Evolutionary conservation across 2,888 invertebrate species (phyloP), one percentile per base, ranked within the genome.

Genomic region (Drosophila eohydei): DNA sequence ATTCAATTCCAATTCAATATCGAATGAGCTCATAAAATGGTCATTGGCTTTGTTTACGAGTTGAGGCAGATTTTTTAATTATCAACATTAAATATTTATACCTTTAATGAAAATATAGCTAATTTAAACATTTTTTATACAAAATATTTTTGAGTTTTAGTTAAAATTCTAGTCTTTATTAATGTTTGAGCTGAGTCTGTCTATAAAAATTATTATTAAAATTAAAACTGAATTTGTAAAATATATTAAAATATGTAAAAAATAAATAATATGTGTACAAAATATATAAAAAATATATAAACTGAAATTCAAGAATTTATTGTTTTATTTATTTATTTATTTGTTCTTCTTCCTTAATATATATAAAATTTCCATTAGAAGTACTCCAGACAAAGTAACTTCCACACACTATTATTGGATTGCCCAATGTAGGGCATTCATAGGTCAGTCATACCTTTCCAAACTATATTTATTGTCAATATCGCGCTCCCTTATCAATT

Each of bases 401-500:
- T 21, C 21, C 21, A 21, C 21, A 21, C 21, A 21, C 21, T 21
- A 34, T 11, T 14, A 9, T 1, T 30, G 2, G 4, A 16, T 26
- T 38, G 5, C 5, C n/a, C 1, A 3, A 14, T 28, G 4, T 5
- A 43, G 38, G 16, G 50, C 44, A 52, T 44, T 38, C 9, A 1
- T 6, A 16, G 3, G 38, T 46, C 12, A 11, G 12, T 0, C 16
- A 30, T 38, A 16, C 16, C 32, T 28, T 14, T 7, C 2, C 7
- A 14, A 16, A 9, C 12, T 58, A 30, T 9, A 16, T 7, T 54
- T 51, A 21, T 9, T 50, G 44, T 36, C n/a, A 21, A 32, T 41
- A 40, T 14, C 14, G 52, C 11, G 41, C 30, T 30, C 8, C 41
- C 50, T 71, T 67, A 64, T 60, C 72, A 61, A 75, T 76, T 63